Percentiles rank a stretch among this genome's conserved stretches.
phyloP scores from a whole-genome alignment of 2,113 vertebrate genomes.

The Macquaria australasica region DNA sequence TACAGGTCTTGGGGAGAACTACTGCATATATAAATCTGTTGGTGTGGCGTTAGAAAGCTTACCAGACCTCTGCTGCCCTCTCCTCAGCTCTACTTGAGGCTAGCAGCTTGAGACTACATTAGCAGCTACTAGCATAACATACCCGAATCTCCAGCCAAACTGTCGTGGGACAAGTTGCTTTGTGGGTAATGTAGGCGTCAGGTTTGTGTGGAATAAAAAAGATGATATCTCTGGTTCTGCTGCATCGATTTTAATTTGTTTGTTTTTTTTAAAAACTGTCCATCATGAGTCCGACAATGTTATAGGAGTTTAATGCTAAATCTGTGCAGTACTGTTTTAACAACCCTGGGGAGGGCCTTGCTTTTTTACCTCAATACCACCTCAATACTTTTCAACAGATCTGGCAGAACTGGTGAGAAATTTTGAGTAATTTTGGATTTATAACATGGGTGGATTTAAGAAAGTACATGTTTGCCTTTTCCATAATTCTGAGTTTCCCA shows the following conservation, averaged over 20 bases:
- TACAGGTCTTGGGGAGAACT: not conserved
- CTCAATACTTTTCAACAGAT: not conserved
- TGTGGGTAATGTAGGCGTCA: not conserved
- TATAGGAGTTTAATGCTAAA: not conserved
- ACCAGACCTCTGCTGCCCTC: no score
- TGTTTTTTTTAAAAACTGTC: not conserved
- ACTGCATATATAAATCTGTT: no score
- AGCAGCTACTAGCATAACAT: not conserved
- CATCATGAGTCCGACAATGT: not conserved
- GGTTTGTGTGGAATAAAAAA: not conserved
- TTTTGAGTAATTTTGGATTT: not conserved
- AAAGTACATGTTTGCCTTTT: conserved; percentile 1
- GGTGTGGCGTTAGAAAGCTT: no score
- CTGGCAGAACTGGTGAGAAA: not conserved
- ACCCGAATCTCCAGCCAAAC: not conserved
- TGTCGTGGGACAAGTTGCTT: not conserved
- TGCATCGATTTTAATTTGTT: no score
- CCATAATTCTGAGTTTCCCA: not conserved
- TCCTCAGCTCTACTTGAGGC: no score
- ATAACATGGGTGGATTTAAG: not conserved
- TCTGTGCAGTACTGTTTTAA: not conserved
- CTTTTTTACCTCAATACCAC: not conserved
- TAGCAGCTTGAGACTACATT: not conserved
- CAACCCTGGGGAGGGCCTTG: no score
- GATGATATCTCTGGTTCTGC: not conserved